These are phyloP conservation scores for Ceriagrion tenellum DNA, from an alignment of 2,888 invertebrate species.

Conservation along the genomic window DNA sequence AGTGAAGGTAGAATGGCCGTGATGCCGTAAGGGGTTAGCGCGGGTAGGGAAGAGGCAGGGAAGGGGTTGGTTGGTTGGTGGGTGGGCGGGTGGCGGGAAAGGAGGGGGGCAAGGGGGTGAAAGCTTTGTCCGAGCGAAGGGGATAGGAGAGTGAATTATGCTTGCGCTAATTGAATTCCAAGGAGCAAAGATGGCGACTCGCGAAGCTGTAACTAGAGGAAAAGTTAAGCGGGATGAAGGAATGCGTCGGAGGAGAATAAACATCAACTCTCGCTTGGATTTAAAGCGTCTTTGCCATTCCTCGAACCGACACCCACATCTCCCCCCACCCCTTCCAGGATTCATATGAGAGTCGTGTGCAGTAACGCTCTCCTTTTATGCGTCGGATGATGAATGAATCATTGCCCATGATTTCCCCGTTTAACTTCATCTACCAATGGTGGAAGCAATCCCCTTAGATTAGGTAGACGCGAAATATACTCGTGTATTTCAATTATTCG, in stretches of 20 bases:
- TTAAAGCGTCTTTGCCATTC: neutral
- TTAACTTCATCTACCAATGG: too few relatives aligned
- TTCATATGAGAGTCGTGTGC: neutral
- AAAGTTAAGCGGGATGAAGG: neutral
- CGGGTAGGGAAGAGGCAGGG: neutral
- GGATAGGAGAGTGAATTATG: conserved; percentile 7
- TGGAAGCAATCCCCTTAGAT: too few relatives aligned
- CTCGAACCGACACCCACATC: neutral
- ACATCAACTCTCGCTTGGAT: neutral
- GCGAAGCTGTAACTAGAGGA: conserved; percentile 8
- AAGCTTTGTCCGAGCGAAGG: conserved; percentile 19
- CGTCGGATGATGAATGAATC: neutral
- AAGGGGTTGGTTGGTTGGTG: neutral
- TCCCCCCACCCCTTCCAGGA: too few relatives aligned
- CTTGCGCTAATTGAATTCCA: conserved; percentile 25
- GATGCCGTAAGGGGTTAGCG: neutral
- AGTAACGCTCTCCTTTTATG: neutral
- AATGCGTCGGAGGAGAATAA: neutral
- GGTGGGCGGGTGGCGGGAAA: too few relatives aligned
- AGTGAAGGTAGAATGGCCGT: neutral
- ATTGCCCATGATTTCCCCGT: neutral
- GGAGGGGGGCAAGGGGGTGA: neutral
- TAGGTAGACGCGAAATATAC: too few relatives aligned
- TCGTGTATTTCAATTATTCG: too few relatives aligned
- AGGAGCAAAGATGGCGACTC: conserved; percentile 27